Conservation (phyloP, 2,113 vertebrate genomes). For the Clinocottus analis region DNA sequence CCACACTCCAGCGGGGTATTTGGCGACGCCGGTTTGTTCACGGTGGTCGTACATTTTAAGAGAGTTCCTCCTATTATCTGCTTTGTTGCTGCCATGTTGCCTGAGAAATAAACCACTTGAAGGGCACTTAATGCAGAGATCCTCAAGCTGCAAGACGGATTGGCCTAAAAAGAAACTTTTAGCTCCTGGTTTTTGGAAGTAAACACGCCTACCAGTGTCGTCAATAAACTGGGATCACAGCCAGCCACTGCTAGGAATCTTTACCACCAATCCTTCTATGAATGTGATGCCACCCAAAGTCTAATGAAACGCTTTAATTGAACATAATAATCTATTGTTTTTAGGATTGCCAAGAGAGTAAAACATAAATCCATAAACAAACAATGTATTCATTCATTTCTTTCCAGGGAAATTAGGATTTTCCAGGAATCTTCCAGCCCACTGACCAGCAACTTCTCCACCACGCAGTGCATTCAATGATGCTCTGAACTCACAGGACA, state of each 20-base stretch:
- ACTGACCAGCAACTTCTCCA: conserved; percentile 23
- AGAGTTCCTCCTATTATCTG: conserved; percentile 64
- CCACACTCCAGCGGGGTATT: conserved; percentile 29
- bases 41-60: conserved; percentile 54
- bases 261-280: conserved; percentile 1
- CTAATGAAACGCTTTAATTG: conserved; percentile 22
- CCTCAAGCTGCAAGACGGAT: conserved; percentile 32
- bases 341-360: not conserved
- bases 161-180: conserved; percentile 18
- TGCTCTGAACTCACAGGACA: not conserved
- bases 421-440: conserved; percentile 1
- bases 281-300: conserved; percentile 18
- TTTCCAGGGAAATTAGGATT: not conserved
- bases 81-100: conserved; percentile 59
- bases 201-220: conserved; percentile 6
- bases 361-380: not conserved
- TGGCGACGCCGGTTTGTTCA: conserved; percentile 15
- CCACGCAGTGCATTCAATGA: not conserved
- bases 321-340: not conserved
- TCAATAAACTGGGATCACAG: conserved; percentile 12
- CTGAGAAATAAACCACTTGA: conserved; percentile 50
- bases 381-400: not conserved
- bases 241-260: conserved; percentile 30
- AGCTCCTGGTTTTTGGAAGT: not conserved
- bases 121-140: conserved; percentile 18